These are phyloP conservation scores for Rhyacichthys aspro DNA, from an alignment of 2,797 vertebrate genomes.

Conservation along the genomic window DNA sequence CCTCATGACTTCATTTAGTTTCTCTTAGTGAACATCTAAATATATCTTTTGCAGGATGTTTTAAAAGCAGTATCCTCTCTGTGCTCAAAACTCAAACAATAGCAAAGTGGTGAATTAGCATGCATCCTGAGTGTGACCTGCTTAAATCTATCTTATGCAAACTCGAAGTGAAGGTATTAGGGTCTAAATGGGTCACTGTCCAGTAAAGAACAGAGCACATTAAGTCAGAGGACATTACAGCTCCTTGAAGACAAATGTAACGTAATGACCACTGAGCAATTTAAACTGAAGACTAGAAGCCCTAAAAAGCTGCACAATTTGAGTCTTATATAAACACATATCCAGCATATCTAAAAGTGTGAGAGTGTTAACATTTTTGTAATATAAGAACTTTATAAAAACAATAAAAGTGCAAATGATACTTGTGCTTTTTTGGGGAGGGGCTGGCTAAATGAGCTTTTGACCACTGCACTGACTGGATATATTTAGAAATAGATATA, in stretches of 20 bases:
- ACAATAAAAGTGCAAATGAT: no score
- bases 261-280: conserved; percentile 2
- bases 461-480: conserved; percentile 20
- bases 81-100: conserved; percentile 14
- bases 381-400: no score
- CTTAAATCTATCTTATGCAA: conserved; percentile 42
- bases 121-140: conserved; percentile 52
- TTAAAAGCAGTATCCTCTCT: neutral
- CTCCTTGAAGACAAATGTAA: neutral
- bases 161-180: conserved; percentile 25
- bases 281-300: neutral
- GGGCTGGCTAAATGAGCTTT: no score
- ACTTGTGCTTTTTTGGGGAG: no score
- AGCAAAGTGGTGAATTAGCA: conserved; percentile 49
- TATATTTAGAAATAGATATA: conserved; percentile 55
- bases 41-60: no score
- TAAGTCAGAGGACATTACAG: neutral
- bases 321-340: no score
- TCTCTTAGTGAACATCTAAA: no score
- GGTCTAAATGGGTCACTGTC: conserved; percentile 31
- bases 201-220: neutral
- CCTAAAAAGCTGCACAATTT: no score
- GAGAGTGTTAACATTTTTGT: no score
- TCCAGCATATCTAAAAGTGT: no score
- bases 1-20: no score